Percentiles rank a stretch among this genome's conserved stretches.
Evolutionary conservation across 2,797 vertebrate genomes (phyloP).

Genomic region (Danionella dracula): DNA sequence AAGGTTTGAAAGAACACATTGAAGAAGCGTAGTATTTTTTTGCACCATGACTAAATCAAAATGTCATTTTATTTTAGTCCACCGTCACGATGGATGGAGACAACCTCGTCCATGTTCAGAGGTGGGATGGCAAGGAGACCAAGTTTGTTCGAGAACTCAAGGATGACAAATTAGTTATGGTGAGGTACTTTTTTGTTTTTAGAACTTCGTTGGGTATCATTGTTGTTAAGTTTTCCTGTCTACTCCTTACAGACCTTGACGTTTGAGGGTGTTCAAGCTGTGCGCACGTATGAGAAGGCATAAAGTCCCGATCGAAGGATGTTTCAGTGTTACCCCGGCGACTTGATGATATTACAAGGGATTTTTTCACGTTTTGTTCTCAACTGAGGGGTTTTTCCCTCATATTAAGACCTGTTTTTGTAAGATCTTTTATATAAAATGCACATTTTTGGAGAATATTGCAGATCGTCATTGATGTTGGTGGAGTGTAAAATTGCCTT

Average conservation of each 20-base stretch:
- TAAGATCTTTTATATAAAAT: conserved; percentile 61
- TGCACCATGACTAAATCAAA: not conserved
- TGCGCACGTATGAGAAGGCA: conserved; percentile 91
- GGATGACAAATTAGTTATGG: conserved; percentile 90
- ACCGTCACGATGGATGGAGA: conserved; percentile 83
- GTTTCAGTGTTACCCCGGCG: conserved; percentile 53
- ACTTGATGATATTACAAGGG: conserved; percentile 48
- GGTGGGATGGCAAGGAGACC: conserved; percentile 93
- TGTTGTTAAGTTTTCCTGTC: not conserved
- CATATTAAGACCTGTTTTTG: conserved; percentile 51
- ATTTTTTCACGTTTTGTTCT: conserved; percentile 43
- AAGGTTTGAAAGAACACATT: too few relatives aligned
- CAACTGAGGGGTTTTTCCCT: conserved; percentile 44
- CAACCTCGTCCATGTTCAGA: conserved; percentile 86
- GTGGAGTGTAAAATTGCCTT: conserved; percentile 5
- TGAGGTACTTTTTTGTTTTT: conserved; percentile 49
- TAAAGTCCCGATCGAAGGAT: conserved; percentile 52
- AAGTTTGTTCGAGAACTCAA: conserved; percentile 89
- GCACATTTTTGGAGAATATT: conserved; percentile 24
- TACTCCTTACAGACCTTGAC: conserved; percentile 77
- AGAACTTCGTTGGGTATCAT: not conserved
- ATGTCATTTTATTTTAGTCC: conserved; percentile 69
- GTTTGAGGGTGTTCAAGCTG: conserved; percentile 81
- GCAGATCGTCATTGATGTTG: conserved; percentile 7
- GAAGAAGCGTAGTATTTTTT: too few relatives aligned